A percentile compares a stretch with the other conserved stretches of the same genome.
Conservation (phyloP, 2,797 vertebrate species). For the Aeoliscus strigatus region DNA sequence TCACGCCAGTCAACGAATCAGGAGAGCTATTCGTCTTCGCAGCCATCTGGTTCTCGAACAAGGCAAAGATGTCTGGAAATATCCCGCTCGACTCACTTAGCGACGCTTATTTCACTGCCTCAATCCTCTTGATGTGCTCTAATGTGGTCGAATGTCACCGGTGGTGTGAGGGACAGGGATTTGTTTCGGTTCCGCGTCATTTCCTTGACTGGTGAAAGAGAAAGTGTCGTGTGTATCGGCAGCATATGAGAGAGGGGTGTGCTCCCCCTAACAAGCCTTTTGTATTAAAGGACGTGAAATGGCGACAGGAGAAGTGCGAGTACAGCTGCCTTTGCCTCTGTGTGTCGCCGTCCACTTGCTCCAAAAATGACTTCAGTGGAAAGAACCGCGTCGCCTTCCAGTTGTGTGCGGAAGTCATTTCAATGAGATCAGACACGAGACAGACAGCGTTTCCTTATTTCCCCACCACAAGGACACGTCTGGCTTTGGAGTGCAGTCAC, state of each 20-base stretch:
- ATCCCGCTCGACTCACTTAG: neutral
- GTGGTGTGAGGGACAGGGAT: too few species aligned
- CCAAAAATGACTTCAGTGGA: conserved; percentile 29
- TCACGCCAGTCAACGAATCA: conserved; percentile 67
- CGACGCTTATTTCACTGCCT: neutral
- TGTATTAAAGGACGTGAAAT: conserved; percentile 66
- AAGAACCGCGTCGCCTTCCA: conserved; percentile 2
- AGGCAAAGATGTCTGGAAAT: conserved; percentile 30
- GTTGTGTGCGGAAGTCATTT: too few species aligned
- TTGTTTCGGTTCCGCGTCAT: neutral
- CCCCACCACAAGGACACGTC: too few species aligned
- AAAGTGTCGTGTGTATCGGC: conserved; percentile 7
- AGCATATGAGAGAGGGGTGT: conserved; percentile 38
- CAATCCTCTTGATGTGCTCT: too few species aligned
- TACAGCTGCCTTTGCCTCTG: conserved; percentile 63
- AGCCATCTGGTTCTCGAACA: conserved; percentile 50
- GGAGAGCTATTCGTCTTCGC: conserved; percentile 51
- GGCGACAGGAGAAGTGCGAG: conserved; percentile 77
- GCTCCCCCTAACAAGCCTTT: conserved; percentile 38
- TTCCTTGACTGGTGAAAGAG: neutral
- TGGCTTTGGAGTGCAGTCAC: too few species aligned
- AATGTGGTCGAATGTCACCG: too few species aligned
- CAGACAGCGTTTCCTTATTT: too few species aligned
- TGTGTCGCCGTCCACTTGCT: conserved; percentile 72
- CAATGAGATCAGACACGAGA: too few species aligned